These are phyloP conservation scores for Takifugu bimaculatus DNA, from an alignment of 2,113 vertebrate species.

Conservation along the genomic window DNA sequence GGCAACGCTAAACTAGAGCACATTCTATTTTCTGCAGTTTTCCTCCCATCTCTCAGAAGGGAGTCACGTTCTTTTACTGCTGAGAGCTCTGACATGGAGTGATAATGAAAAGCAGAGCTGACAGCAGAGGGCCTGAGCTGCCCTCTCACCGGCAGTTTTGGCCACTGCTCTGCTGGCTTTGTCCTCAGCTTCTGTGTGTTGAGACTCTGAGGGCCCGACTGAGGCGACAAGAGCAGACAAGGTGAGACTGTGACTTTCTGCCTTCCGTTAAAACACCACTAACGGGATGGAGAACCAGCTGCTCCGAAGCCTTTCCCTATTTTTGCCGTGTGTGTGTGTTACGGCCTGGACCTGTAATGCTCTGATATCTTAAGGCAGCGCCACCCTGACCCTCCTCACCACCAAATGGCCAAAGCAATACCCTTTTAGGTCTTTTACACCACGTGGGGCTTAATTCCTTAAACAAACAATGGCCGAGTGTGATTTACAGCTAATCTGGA, in stretches of 20 bases:
- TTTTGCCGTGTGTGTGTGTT: slow-evolving; percentile 10
- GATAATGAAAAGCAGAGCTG: slow-evolving; percentile 54
- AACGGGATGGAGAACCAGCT: not conserved
- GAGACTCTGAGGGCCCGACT: slow-evolving; percentile 15
- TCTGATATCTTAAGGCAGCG: slow-evolving; percentile 45
- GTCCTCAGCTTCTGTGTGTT: slow-evolving; percentile 14
- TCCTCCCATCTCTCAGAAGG: slow-evolving; percentile 28
- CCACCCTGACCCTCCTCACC: slow-evolving; percentile 39
- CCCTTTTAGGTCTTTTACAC: slow-evolving; percentile 37
- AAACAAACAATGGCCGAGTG: slow-evolving; percentile 65
- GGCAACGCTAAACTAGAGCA: slow-evolving; percentile 1
- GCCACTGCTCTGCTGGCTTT: slow-evolving; percentile 23
- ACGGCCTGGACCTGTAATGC: slow-evolving; percentile 33
- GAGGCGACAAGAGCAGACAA: slow-evolving; percentile 3
- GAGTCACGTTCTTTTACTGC: slow-evolving; percentile 33
- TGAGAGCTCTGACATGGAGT: slow-evolving; percentile 38
- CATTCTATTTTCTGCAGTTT: slow-evolving; percentile 22
- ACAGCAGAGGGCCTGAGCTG: slow-evolving; percentile 37
- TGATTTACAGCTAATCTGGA: slow-evolving; percentile 67
- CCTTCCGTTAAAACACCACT: not conserved
- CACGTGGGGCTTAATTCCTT: slow-evolving; percentile 64
- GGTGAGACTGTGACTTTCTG: slow-evolving; percentile 5
- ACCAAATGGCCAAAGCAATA: slow-evolving; percentile 32
- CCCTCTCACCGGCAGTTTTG: slow-evolving; percentile 32
- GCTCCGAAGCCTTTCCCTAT: not conserved